Conservation (phyloP, 2,113 vertebrate genomes). For the Pedionomus torquatus region DNA sequence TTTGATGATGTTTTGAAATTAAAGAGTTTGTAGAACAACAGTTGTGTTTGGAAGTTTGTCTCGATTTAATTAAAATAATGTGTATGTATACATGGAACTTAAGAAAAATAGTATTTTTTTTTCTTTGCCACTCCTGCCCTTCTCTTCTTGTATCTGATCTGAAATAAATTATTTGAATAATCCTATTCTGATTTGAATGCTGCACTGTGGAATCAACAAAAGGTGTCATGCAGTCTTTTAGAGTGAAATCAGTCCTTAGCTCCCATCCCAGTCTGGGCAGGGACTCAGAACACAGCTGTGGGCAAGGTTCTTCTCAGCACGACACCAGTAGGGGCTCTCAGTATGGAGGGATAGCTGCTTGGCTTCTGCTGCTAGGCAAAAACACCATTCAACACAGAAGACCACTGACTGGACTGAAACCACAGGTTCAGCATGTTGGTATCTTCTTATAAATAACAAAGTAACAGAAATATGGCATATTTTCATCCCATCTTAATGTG, state of each 20-base stretch:
- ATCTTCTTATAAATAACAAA: not conserved
- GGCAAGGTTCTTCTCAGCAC: not conserved
- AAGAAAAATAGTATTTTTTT: not conserved
- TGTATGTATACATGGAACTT: not conserved
- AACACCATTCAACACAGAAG: not conserved
- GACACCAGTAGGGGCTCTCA: too few relatives aligned
- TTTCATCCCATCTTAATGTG: not conserved
- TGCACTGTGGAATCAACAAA: not conserved
- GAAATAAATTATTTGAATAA: not conserved
- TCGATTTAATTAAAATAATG: not conserved
- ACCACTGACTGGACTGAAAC: not conserved
- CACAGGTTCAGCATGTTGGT: fast-evolving
- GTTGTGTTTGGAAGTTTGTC: not conserved
- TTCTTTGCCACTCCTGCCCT: not conserved
- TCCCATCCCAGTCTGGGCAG: not conserved
- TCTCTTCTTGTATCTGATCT: not conserved
- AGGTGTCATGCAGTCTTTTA: not conserved
- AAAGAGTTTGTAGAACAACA: not conserved
- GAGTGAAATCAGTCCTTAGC: not conserved
- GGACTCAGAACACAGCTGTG: not conserved
- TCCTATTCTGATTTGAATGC: not conserved
- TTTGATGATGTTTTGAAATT: not conserved
- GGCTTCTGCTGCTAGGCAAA: not conserved
- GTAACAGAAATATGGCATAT: not conserved
- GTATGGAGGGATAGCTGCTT: not conserved